phyloP scores from a whole-genome alignment of 1,140 invertebrate species.

The Luehdorfia chinensis region DNA sequence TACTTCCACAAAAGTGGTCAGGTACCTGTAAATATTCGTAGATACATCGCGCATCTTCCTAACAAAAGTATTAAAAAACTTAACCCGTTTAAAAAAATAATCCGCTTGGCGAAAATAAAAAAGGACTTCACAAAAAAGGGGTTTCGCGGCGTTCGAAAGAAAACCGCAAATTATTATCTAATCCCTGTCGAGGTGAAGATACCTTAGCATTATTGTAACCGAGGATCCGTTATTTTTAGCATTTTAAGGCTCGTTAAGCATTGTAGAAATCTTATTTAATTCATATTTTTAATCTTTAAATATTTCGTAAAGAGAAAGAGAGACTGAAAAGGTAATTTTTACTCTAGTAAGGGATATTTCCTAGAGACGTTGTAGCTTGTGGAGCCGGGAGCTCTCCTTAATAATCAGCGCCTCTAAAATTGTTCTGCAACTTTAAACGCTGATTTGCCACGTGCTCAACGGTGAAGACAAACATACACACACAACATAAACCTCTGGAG shows the following conservation, averaged over 20 bases:
- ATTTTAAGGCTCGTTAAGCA: constrained; percentile 1
- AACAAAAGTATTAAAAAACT: constrained; percentile 37
- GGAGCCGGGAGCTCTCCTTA: no score
- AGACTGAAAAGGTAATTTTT: background rate
- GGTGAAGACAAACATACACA: no score
- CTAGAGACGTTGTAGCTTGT: background rate
- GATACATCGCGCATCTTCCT: background rate
- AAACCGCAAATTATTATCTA: constrained; percentile 64
- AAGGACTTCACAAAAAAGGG: constrained; percentile 39
- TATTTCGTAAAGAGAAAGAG: background rate
- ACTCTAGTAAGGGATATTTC: background rate
- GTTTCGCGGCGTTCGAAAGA: constrained; percentile 35
- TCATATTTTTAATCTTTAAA: constrained; percentile 1
- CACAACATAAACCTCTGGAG: no score
- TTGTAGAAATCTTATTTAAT: background rate
- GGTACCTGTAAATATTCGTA: constrained; percentile 1
- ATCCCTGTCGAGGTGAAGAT: constrained; percentile 41
- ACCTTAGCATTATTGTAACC: constrained; percentile 30
- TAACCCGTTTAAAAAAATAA: constrained; percentile 65
- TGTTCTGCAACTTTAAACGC: no score
- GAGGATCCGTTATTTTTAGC: constrained; percentile 29
- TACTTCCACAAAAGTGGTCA: constrained; percentile 16
- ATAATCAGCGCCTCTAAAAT: no score
- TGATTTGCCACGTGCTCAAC: no score
- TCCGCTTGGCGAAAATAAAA: constrained; percentile 60